Percentiles rank a stretch among this genome's conserved stretches.
Conservation (phyloP, 2,797 vertebrate genomes). For the Onychomys leucogaster region DNA sequence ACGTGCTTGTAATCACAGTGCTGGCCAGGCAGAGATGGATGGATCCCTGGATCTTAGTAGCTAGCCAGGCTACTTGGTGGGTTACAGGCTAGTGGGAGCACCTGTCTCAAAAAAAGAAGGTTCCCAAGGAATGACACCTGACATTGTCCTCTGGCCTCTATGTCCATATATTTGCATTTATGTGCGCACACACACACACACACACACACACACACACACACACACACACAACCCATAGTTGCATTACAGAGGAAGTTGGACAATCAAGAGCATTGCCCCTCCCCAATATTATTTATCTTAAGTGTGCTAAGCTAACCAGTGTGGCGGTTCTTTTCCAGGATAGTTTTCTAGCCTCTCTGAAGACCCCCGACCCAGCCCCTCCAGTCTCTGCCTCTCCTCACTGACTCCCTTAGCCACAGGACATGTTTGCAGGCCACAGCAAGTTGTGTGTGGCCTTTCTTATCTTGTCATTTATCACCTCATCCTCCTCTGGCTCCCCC, state of each 20-base stretch:
- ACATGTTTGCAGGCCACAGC: background rate
- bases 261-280: background rate
- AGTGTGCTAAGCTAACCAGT: background rate
- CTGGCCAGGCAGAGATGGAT: background rate
- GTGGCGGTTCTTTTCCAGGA: background rate
- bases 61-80: no score
- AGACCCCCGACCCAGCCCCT: background rate
- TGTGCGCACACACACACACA: background rate
- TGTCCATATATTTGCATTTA: background rate
- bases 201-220: background rate
- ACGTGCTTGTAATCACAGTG: background rate
- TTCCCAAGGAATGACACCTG: background rate
- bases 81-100: background rate
- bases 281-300: background rate
- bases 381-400: background rate
- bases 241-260: background rate
- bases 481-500: rapidly evolving
- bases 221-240: background rate
- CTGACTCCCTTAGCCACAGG: background rate
- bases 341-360: background rate
- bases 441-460: background rate
- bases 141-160: background rate
- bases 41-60: background rate
- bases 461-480: background rate
- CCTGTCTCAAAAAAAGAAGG: background rate